A percentile compares a stretch with the other conserved stretches of the same genome.
Evolutionary conservation across 2,888 invertebrate genomes (phyloP).

Genomic region (Brachycybe producta): DNA sequence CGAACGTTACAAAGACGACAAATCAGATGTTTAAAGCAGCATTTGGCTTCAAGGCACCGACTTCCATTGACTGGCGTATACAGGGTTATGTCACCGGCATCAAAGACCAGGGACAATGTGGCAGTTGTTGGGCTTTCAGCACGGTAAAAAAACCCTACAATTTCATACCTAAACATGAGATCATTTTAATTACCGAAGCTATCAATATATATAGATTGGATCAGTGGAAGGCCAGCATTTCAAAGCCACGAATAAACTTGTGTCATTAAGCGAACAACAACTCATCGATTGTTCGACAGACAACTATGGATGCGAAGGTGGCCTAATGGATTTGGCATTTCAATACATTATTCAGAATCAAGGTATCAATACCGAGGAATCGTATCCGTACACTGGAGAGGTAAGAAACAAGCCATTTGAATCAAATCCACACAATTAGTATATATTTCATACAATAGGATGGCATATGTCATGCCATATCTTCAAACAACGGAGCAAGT

Average conservation of each 20-base stretch:
- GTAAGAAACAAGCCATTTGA: too few relatives aligned
- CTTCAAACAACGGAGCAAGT: conserved; percentile 55
- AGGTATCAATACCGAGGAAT: conserved; percentile 76
- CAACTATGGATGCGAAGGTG: conserved; percentile 38
- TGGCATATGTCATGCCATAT: conserved; percentile 38
- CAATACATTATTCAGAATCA: conserved; percentile 63
- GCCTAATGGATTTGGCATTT: conserved; percentile 67
- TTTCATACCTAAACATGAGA: too few relatives aligned
- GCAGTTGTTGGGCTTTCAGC: conserved; percentile 89
- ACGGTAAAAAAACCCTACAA: conserved; percentile 52
- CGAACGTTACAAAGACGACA: too few relatives aligned
- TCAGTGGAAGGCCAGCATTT: conserved; percentile 23
- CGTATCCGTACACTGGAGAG: conserved; percentile 72
- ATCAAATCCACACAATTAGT: too few relatives aligned
- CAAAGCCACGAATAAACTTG: conserved; percentile 28
- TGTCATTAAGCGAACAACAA: conserved; percentile 21
- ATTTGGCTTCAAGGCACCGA: too few relatives aligned
- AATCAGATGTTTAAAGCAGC: too few relatives aligned
- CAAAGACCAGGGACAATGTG: conserved; percentile 83
- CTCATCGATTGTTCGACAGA: conserved; percentile 36
- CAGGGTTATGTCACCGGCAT: conserved; percentile 72
- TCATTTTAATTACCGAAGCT: too few relatives aligned
- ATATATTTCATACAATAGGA: too few relatives aligned
- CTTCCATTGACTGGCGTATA: conserved; percentile 66
- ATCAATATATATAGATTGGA: not conserved